Conservation (phyloP, 2,888 invertebrate genomes). For the Ceraclea dissimilis region DNA sequence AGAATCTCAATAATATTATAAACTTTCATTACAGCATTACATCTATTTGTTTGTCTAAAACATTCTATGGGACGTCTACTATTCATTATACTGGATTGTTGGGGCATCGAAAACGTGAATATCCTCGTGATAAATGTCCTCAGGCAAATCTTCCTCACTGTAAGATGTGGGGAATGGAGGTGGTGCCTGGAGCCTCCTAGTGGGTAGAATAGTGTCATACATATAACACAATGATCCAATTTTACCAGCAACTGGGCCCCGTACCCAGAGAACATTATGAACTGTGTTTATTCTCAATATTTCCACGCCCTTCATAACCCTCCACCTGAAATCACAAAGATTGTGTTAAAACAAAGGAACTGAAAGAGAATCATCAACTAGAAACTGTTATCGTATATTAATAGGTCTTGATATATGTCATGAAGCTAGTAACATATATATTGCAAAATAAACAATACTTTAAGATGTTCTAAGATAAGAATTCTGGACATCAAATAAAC, state of each 20-base stretch:
- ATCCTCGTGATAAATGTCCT: conserved; percentile 69
- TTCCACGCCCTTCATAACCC: conserved; percentile 58
- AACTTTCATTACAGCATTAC: too few species aligned
- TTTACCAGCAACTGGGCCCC: conserved; percentile 78
- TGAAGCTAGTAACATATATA: too few species aligned
- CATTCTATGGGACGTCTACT: too few species aligned
- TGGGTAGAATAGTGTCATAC: conserved; percentile 69
- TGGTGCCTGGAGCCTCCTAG: conserved; percentile 49
- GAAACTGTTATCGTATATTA: too few species aligned
- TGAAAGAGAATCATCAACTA: too few species aligned
- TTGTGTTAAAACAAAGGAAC: too few species aligned
- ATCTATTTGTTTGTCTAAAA: too few species aligned
- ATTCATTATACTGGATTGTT: conserved; percentile 44
- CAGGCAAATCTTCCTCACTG: conserved; percentile 50
- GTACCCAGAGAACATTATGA: conserved; percentile 85
- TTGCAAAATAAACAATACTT: too few species aligned
- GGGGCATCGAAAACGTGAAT: conserved; percentile 68
- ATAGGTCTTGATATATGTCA: too few species aligned
- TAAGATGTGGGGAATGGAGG: conserved; percentile 78
- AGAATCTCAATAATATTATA: too few species aligned
- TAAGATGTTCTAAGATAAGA: too few species aligned
- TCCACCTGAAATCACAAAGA: conserved; percentile 37
- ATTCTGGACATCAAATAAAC: too few species aligned
- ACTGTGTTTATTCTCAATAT: conserved; percentile 91
- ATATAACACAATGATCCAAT: conserved; percentile 72